Conservation (phyloP, 2,888 invertebrate genomes). For the Rhagonycha lutea region DNA sequence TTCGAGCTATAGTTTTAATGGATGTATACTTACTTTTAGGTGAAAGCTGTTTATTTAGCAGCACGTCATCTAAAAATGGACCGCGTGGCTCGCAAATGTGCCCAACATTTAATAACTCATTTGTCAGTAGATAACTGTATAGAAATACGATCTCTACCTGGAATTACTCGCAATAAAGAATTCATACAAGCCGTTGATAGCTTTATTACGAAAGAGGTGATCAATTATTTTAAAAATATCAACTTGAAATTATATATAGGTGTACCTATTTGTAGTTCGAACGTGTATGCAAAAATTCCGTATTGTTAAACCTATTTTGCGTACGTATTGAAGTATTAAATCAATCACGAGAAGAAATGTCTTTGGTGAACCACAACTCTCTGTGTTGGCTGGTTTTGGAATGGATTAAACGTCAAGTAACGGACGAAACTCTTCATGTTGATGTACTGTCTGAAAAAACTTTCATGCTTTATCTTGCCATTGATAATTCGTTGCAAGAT, state of each 20-base stretch:
- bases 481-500: conserved; percentile 77
- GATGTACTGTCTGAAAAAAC: conserved; percentile 65
- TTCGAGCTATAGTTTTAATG: neutral
- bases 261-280: conserved; percentile 59
- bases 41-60: conserved; percentile 79
- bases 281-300: conserved; percentile 65
- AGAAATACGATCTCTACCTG: conserved; percentile 65
- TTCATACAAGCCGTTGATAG: conserved; percentile 70
- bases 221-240: conserved; percentile 37
- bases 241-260: neutral
- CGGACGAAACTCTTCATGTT: conserved; percentile 49
- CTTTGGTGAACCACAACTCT: conserved; percentile 60
- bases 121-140: conserved; percentile 65
- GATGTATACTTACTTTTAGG: conserved; percentile 52
- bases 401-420: conserved; percentile 61
- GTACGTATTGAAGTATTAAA: conserved; percentile 76
- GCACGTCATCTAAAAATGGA: conserved; percentile 79
- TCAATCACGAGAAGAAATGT: conserved; percentile 71
- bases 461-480: conserved; percentile 75
- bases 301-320: conserved; percentile 67
- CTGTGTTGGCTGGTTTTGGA: conserved; percentile 67
- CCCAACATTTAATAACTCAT: conserved; percentile 68
- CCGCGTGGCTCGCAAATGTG: conserved; percentile 73
- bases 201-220: conserved; percentile 71
- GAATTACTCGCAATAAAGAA: conserved; percentile 61